These are phyloP conservation scores for Adelges cooleyi DNA, from an alignment of 1,140 invertebrate genomes.

Conservation along the genomic window DNA sequence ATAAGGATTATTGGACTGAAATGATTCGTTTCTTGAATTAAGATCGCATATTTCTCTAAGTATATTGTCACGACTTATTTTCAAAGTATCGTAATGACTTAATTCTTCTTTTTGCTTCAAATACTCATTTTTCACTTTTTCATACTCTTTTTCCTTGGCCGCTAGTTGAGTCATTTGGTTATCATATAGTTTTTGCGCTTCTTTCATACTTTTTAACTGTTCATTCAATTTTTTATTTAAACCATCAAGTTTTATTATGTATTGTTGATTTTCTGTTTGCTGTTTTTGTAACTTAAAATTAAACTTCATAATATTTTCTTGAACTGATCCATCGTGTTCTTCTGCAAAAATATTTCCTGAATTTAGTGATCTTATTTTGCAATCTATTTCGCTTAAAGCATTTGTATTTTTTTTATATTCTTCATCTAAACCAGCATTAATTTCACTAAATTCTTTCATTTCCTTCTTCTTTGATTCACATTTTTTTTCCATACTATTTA, in stretches of 20 bases:
- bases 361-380: slow-evolving; percentile 14
- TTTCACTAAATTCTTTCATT: slow-evolving; percentile 35
- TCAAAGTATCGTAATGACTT: background rate
- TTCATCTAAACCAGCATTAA: slow-evolving; percentile 8
- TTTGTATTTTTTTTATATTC: background rate
- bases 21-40: slow-evolving; percentile 4
- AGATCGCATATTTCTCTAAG: background rate
- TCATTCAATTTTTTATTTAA: slow-evolving; percentile 10
- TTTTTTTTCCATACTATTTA: slow-evolving; percentile 40
- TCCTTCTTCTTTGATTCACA: slow-evolving; percentile 34
- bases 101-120: background rate
- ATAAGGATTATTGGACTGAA: slow-evolving; percentile 46
- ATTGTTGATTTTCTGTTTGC: slow-evolving; percentile 2
- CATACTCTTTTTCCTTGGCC: slow-evolving; percentile 19
- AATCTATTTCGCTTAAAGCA: background rate
- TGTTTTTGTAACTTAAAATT: slow-evolving; percentile 15
- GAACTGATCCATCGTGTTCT: slow-evolving; percentile 8
- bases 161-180: background rate
- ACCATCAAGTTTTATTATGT: slow-evolving; percentile 13
- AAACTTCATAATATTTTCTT: slow-evolving; percentile 16
- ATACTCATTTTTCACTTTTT: slow-evolving; percentile 5
- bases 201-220: slow-evolving; percentile 9
- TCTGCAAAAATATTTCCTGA: slow-evolving; percentile 18
- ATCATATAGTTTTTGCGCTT: slow-evolving; percentile 9
- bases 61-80: background rate